phyloP scores from a whole-genome alignment of 2,888 invertebrate species.

The Lacanobia wlatinum region DNA sequence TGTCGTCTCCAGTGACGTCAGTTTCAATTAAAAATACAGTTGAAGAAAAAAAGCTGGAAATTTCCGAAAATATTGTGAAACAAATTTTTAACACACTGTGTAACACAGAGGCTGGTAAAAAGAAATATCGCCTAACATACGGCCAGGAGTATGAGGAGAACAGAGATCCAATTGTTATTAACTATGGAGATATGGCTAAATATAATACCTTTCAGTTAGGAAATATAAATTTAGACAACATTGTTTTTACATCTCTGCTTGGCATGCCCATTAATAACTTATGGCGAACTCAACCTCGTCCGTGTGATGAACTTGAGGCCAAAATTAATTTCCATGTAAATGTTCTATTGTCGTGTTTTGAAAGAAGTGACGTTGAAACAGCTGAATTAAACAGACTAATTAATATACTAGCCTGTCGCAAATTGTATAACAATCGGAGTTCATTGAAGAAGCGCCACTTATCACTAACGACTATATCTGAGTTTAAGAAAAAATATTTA shows the following conservation, averaged over 20 bases:
- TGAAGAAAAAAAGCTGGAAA: conserved; percentile 71
- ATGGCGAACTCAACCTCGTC: conserved; percentile 74
- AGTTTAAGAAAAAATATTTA: conserved; percentile 84
- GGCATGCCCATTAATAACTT: conserved; percentile 82
- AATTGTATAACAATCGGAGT: conserved; percentile 85
- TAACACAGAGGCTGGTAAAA: conserved; percentile 75
- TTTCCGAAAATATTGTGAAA: conserved; percentile 77
- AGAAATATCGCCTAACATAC: conserved; percentile 80
- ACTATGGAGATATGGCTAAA: conserved; percentile 82
- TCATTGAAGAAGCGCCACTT: conserved; percentile 79
- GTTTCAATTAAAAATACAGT: conserved; percentile 61
- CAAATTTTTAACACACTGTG: conserved; percentile 80
- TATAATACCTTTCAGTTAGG: conserved; percentile 82
- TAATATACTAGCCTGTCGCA: conserved; percentile 83
- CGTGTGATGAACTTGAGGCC: conserved; percentile 76
- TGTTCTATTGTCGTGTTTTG: conserved; percentile 83
- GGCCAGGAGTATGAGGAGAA: conserved; percentile 83
- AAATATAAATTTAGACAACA: conserved; percentile 81
- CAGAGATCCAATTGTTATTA: conserved; percentile 80
- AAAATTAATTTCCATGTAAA: conserved; percentile 86
- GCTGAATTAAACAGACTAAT: conserved; percentile 81
- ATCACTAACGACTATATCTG: conserved; percentile 73
- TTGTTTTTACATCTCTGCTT: conserved; percentile 76
- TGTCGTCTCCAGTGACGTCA: conserved; percentile 69
- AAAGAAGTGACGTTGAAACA: conserved; percentile 82